Evolutionary conservation across 2,113 vertebrate species (phyloP).

Genomic region (Dissostichus mawsoni): DNA sequence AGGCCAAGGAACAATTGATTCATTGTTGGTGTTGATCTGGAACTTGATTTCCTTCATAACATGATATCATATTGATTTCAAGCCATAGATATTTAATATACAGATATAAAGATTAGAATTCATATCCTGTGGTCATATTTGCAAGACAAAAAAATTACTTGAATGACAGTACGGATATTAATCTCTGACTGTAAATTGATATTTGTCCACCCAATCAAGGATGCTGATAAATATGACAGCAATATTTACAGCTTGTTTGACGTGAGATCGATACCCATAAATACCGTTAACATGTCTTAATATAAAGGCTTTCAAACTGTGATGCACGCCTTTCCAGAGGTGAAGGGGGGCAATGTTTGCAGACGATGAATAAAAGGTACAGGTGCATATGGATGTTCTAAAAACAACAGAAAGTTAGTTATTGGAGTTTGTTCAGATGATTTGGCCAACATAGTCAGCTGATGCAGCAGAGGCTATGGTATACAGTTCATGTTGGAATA

Average conservation of each 20-base stretch:
- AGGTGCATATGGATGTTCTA: not conserved
- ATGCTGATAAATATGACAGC: not conserved
- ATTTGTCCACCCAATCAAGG: not conserved
- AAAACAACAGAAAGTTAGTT: not conserved
- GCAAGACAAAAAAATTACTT: not conserved
- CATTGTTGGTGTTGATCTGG: not conserved
- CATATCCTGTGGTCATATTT: not conserved
- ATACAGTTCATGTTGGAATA: not conserved
- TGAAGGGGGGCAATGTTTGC: not conserved
- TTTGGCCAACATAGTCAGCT: not conserved
- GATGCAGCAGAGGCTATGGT: not conserved
- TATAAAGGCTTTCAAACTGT: too few species aligned
- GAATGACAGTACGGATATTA: not conserved
- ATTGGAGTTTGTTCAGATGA: not conserved
- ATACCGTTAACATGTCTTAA: not conserved
- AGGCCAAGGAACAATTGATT: constrained; percentile 3
- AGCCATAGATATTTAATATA: not conserved
- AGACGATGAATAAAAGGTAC: not conserved
- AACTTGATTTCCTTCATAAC: not conserved
- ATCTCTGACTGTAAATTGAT: not conserved
- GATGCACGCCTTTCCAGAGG: not conserved
- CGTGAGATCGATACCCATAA: not conserved
- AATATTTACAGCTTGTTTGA: not conserved
- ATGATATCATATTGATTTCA: constrained; percentile 12
- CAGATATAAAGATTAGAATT: not conserved